Percentiles rank a stretch among this genome's conserved stretches.
Evolutionary conservation across 1,140 invertebrate species (phyloP).

Genomic region (Andricus grossulariae): DNA sequence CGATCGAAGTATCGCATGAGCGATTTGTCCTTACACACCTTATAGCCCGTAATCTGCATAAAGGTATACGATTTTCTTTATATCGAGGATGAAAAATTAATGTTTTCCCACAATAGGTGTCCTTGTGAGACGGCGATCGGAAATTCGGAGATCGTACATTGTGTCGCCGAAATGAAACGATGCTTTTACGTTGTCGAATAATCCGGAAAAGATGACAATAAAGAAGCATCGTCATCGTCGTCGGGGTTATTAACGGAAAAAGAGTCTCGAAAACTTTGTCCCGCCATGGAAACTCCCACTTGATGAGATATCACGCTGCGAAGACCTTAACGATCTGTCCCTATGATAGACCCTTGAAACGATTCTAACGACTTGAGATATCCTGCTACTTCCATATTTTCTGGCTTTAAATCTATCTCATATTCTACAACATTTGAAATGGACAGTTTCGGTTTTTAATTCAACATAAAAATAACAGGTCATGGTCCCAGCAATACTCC

Average conservation of each 20-base stretch:
- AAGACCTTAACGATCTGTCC: neutral
- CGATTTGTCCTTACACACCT: conserved; percentile 10
- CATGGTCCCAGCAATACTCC: no score
- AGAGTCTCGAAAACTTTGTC: neutral
- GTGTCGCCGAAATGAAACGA: neutral
- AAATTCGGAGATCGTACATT: conserved; percentile 10
- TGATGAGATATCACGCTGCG: neutral
- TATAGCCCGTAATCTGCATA: neutral
- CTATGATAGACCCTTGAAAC: neutral
- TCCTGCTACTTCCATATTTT: neutral
- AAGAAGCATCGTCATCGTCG: neutral
- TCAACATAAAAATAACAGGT: no score
- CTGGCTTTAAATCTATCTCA: no score
- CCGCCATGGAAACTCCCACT: neutral
- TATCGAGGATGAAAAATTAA: conserved; percentile 15
- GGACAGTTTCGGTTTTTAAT: no score
- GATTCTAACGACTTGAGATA: neutral
- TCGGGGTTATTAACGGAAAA: conserved; percentile 1
- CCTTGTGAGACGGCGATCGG: neutral
- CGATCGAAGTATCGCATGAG: neutral
- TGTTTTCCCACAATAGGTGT: conserved; percentile 3
- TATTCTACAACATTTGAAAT: no score
- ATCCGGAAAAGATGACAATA: neutral
- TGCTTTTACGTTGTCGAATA: neutral
- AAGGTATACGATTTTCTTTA: conserved; percentile 9